These are phyloP conservation scores for Macropus fuliginosus DNA, from an alignment of 2,797 vertebrate species.

Conservation along the genomic window DNA sequence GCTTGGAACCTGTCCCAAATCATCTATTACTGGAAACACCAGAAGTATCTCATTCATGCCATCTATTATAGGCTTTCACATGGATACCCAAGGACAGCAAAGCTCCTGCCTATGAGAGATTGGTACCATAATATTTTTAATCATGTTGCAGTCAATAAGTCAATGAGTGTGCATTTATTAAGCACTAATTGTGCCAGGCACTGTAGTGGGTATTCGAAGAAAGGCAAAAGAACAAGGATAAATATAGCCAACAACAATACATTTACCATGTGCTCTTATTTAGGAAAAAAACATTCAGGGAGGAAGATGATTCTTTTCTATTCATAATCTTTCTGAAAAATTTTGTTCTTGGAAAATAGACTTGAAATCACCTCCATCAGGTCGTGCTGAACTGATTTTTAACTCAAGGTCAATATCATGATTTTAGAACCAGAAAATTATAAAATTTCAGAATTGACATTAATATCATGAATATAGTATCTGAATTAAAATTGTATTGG, in stretches of 20 bases:
- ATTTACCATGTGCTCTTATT: not conserved
- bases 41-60: not conserved
- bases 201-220: not conserved
- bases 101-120: not conserved
- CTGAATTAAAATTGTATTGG: not conserved
- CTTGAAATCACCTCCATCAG: not conserved
- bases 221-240: not conserved
- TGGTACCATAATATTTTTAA: not conserved
- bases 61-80: not conserved
- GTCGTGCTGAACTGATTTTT: not conserved
- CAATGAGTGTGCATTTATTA: not conserved
- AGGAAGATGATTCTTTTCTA: not conserved
- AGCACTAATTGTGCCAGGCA: not conserved
- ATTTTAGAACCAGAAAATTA: not conserved
- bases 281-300: not conserved
- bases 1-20: not conserved
- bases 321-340: not conserved
- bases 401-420: not conserved
- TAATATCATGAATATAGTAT: not conserved
- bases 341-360: not conserved
- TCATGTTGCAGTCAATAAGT: not conserved
- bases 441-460: slow-evolving; percentile 17
- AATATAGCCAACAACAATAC: not conserved
- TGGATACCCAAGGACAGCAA: not conserved
- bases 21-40: not conserved